A percentile compares a stretch with the other conserved stretches of the same genome.
Evolutionary conservation across 2,797 vertebrate genomes (phyloP).

Genomic region (Malurus leucopterus): DNA sequence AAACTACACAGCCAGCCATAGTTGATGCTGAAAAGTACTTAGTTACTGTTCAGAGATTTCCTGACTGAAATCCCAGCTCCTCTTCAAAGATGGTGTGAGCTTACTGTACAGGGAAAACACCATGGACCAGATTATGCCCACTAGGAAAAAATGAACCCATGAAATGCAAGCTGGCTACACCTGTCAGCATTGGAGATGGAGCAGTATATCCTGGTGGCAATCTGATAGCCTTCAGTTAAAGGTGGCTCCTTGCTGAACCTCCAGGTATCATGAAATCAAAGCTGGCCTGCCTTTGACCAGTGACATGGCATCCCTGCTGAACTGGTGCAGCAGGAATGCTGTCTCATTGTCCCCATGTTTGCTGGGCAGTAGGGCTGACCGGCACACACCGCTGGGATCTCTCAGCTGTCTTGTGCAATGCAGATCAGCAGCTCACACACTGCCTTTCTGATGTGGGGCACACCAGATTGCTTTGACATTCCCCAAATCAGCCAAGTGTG

Average conservation of each 20-base stretch:
- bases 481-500: background rate
- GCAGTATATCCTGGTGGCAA: background rate
- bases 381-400: background rate
- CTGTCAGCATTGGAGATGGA: background rate
- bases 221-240: background rate
- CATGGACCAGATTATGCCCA: background rate
- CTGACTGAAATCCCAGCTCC: background rate
- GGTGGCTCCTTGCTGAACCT: background rate
- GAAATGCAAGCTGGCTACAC: background rate
- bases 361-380: background rate
- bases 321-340: background rate
- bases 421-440: background rate
- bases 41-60: background rate
- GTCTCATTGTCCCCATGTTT: background rate
- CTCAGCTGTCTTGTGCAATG: background rate
- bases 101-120: background rate
- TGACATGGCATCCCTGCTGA: background rate
- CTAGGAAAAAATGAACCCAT: background rate
- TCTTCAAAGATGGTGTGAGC: background rate
- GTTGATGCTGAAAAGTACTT: background rate
- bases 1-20: background rate
- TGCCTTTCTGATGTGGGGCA: background rate
- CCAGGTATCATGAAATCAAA: background rate
- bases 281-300: background rate
- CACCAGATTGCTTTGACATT: background rate